These are phyloP conservation scores for Planococcus citri DNA, from an alignment of 1,140 invertebrate genomes.

Conservation along the genomic window DNA sequence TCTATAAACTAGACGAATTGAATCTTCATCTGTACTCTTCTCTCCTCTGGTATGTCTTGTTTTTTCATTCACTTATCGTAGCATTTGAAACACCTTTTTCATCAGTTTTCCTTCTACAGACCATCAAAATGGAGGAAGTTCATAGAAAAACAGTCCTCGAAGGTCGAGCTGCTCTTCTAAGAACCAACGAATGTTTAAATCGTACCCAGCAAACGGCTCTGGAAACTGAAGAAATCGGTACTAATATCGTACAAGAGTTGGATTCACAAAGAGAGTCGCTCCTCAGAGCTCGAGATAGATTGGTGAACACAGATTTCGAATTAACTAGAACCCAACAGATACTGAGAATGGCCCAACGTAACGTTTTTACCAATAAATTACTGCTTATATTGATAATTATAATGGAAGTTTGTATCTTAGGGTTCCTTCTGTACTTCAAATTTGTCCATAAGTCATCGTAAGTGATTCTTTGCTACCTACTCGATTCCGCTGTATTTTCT, in stretches of 20 bases:
- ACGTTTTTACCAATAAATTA: conserved; percentile 23
- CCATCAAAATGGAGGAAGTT: not conserved
- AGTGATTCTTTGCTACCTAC: not conserved
- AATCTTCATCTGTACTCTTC: no score
- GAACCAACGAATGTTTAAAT: conserved; percentile 22
- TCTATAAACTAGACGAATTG: no score
- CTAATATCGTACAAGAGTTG: conserved; percentile 23
- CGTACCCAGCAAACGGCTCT: conserved; percentile 20
- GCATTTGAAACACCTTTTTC: not conserved
- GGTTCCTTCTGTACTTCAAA: conserved; percentile 23
- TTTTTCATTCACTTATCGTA: no score
- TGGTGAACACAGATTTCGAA: conserved; percentile 23
- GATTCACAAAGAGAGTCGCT: conserved; percentile 24
- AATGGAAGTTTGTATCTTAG: conserved; percentile 21
- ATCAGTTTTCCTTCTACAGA: no score
- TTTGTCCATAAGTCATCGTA: conserved; percentile 21
- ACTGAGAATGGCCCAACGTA: conserved; percentile 17
- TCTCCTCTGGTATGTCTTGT: no score
- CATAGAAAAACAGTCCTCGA: not conserved
- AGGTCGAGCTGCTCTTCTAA: conserved; percentile 1
- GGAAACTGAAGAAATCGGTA: conserved; percentile 26
- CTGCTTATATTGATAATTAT: conserved; percentile 25
- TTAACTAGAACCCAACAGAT: conserved; percentile 11
- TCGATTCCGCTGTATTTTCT: no score
- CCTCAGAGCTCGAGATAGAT: conserved; percentile 19